A percentile compares a stretch with the other conserved stretches of the same genome.
Evolutionary conservation across 2,888 invertebrate genomes (phyloP).

Genomic region (Dione juno): DNA sequence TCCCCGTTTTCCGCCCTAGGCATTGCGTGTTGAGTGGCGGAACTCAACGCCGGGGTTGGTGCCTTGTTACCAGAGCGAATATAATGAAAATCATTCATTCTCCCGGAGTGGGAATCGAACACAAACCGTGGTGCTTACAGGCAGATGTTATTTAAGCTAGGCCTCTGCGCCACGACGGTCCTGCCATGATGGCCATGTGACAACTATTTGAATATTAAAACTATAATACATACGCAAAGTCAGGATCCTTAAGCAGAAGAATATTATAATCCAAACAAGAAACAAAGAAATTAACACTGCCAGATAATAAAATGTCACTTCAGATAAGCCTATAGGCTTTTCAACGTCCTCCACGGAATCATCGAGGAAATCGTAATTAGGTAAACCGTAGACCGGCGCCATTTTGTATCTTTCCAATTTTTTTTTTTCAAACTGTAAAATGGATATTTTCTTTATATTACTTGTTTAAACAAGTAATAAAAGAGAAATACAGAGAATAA

Average conservation of each 20-base stretch:
- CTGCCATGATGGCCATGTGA: too few species aligned
- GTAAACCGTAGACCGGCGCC: slow-evolving; percentile 63
- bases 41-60: too few species aligned
- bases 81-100: too few species aligned
- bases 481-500: slow-evolving; percentile 43
- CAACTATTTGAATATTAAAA: background rate
- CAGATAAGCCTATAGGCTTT: slow-evolving; percentile 47
- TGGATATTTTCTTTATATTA: slow-evolving; percentile 39
- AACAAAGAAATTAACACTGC: slow-evolving; percentile 65
- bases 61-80: too few species aligned
- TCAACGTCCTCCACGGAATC: slow-evolving; percentile 48
- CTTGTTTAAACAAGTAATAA: slow-evolving; percentile 54
- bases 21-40: too few species aligned
- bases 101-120: too few species aligned
- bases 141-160: too few species aligned
- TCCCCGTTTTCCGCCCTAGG: too few species aligned
- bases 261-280: slow-evolving; percentile 67
- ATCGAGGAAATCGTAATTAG: slow-evolving; percentile 56
- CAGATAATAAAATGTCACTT: slow-evolving; percentile 73
- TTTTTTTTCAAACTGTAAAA: slow-evolving; percentile 29
- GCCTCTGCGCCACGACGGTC: too few species aligned
- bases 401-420: slow-evolving; percentile 51
- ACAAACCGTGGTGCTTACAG: too few species aligned
- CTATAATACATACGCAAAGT: slow-evolving; percentile 58
- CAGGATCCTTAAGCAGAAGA: slow-evolving; percentile 67